A percentile compares a stretch with the other conserved stretches of the same genome.
These are phyloP conservation scores for Dendrolimus pini DNA, from an alignment of 2,888 invertebrate species.

Conservation along the genomic window DNA sequence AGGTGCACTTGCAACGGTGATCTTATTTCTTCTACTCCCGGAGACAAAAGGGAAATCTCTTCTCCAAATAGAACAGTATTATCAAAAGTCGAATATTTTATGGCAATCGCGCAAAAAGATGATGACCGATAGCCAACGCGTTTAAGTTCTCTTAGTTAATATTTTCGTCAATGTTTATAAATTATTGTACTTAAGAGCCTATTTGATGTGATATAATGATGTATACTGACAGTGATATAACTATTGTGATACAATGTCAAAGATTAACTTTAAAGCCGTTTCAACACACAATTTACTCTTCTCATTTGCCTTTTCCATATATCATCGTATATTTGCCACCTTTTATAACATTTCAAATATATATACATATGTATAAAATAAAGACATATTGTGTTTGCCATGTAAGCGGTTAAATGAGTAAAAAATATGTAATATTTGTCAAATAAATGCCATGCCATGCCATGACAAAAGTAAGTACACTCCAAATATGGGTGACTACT, in stretches of 20 bases:
- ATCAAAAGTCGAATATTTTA: slow-evolving; percentile 79
- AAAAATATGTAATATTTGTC: too few species aligned
- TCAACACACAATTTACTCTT: too few species aligned
- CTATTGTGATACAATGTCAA: slow-evolving; percentile 3
- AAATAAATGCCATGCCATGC: too few species aligned
- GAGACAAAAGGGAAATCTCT: slow-evolving; percentile 85
- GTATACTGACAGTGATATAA: not conserved
- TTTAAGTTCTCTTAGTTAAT: slow-evolving; percentile 26
- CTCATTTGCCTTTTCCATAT: too few species aligned
- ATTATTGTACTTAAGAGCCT: slow-evolving; percentile 17
- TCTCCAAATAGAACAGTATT: slow-evolving; percentile 87
- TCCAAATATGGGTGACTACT: too few species aligned
- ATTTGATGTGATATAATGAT: slow-evolving; percentile 13
- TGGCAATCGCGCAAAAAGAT: slow-evolving; percentile 74
- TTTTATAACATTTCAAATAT: too few species aligned
- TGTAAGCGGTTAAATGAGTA: too few species aligned
- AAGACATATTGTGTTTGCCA: too few species aligned
- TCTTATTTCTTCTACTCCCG: slow-evolving; percentile 82
- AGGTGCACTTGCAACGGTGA: slow-evolving; percentile 78
- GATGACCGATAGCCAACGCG: slow-evolving; percentile 32
- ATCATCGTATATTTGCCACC: too few species aligned
- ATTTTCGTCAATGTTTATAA: slow-evolving; percentile 12
- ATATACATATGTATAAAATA: too few species aligned
- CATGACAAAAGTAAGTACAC: too few species aligned
- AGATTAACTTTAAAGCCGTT: not conserved